Evolutionary conservation across 2,888 invertebrate genomes (phyloP), one percentile per base, ranked within the genome.

Genomic region (Netelia virgata): DNA sequence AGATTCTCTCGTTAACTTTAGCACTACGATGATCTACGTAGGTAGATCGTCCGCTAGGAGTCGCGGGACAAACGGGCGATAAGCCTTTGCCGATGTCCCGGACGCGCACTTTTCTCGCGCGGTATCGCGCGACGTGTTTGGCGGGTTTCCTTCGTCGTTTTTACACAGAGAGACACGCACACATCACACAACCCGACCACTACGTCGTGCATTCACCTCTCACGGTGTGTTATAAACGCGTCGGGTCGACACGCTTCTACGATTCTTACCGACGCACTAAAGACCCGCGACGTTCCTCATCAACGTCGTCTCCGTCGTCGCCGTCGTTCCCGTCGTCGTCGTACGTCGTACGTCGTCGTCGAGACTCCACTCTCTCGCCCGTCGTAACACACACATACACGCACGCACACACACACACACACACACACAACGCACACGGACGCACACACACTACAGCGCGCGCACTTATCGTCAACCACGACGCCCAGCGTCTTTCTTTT

Each of bases 181-280:
- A 88, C 89, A 87, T 86, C 88, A 89, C 88, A 88, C 88, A 87
- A 88, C 88, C 87, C 87, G 70, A 64, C 72, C 70, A 78, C 82
- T 78, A 86, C 89, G 90, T 89, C 91, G 92, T 91, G 91, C 92
- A 92, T 92, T 92, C 92, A 91, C 92, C 91, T 64, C 61, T 90
- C 90, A 87, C 82, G 86, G 86, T 86, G 57, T 57, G 77, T 70
- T 77, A 64, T 28, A 61, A 84, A 84, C 87, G 87, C 87, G 64
- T 70, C 69, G 85, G 81, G 80, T 82, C 87, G 88, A 89, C 88
- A 87, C 88, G 88, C 82, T 87, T 85, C 87, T 87, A 87, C 82
- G 79, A 86, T 74, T 86, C 81, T 86, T 85, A 79, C 86, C 86
- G 85, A 87, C 87, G 87, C 87, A 87, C 85, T 87, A 86, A 85